A percentile compares a stretch with the other conserved stretches of the same genome.
Conservation (phyloP, 2,888 invertebrate genomes). For the Leptothorax acervorum region DNA sequence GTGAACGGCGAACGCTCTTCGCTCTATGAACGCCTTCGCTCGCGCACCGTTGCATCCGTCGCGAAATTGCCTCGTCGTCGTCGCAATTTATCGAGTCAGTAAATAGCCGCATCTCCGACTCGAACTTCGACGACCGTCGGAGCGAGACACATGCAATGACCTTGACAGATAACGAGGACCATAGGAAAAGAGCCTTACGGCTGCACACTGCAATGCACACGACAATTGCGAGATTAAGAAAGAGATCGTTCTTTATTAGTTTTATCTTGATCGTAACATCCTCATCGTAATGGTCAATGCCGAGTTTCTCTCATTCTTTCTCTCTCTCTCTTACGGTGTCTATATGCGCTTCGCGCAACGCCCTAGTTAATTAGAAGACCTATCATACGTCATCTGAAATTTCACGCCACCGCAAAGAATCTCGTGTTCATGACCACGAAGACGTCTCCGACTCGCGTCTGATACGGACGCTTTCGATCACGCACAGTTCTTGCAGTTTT, state of each 20-base stretch:
- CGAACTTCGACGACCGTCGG: slow-evolving; percentile 24
- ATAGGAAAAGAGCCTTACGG: not conserved
- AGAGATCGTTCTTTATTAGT: not conserved
- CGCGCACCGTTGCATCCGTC: not conserved
- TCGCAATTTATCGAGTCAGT: slow-evolving; percentile 27
- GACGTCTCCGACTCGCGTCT: not conserved
- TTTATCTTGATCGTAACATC: slow-evolving; percentile 14
- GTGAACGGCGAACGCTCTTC: not conserved
- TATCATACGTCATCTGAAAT: slow-evolving; percentile 50
- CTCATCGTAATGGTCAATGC: not conserved
- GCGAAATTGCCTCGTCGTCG: slow-evolving; percentile 2
- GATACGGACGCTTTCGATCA: slow-evolving; percentile 15
- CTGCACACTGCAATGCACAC: not conserved
- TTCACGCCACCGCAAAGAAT: slow-evolving; percentile 34
- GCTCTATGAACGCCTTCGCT: not conserved
- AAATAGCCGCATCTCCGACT: slow-evolving; percentile 18
- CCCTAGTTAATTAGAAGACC: slow-evolving; percentile 48
- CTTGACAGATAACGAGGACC: slow-evolving; percentile 34
- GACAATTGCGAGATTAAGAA: not conserved
- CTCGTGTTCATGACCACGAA: slow-evolving; percentile 33
- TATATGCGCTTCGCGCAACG: slow-evolving; percentile 18
- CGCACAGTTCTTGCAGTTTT: not conserved
- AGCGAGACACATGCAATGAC: slow-evolving; percentile 30
- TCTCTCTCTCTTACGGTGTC: slow-evolving; percentile 17
- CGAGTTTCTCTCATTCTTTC: slow-evolving; percentile 4